phyloP scores from a whole-genome alignment of 2,888 invertebrate genomes.

The Cyclophora punctaria region DNA sequence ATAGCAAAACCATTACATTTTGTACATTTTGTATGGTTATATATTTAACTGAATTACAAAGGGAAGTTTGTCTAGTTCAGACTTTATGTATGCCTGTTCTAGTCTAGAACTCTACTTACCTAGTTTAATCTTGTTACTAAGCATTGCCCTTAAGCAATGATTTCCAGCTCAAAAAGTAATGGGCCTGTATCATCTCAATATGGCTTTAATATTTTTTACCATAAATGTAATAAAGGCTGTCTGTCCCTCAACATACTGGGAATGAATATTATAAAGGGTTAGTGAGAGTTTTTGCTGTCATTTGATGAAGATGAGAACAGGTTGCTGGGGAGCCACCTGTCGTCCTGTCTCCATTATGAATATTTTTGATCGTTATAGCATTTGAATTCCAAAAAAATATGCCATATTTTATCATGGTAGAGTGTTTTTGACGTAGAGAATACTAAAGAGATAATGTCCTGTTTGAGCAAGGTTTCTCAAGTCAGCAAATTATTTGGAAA shows the following conservation, averaged over 20 bases:
- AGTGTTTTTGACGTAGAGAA: too few species aligned
- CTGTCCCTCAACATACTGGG: conserved; percentile 14
- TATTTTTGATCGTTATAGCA: not conserved
- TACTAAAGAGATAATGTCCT: too few species aligned
- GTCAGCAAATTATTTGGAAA: not conserved
- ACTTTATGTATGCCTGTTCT: not conserved
- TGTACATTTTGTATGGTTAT: too few species aligned
- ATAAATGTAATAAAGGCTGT: conserved; percentile 7
- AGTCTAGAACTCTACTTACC: too few species aligned
- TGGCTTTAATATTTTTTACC: conserved; percentile 1
- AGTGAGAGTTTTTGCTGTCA: conserved; percentile 61
- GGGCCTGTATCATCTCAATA: too few species aligned
- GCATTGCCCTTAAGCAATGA: too few species aligned
- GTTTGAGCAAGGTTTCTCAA: not conserved
- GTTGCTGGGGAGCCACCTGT: conserved; percentile 52
- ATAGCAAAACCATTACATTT: too few species aligned
- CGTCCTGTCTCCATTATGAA: conserved; percentile 13
- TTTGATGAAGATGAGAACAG: conserved; percentile 45
- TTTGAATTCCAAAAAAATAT: not conserved
- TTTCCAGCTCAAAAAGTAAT: too few species aligned
- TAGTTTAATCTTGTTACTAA: too few species aligned
- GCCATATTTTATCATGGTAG: too few species aligned
- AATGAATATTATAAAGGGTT: conserved; percentile 43
- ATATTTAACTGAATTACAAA: too few species aligned
- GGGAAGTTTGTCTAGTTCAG: not conserved